These are phyloP conservation scores for Anas capensis DNA, from an alignment of 2,797 vertebrate species.

Conservation along the genomic window DNA sequence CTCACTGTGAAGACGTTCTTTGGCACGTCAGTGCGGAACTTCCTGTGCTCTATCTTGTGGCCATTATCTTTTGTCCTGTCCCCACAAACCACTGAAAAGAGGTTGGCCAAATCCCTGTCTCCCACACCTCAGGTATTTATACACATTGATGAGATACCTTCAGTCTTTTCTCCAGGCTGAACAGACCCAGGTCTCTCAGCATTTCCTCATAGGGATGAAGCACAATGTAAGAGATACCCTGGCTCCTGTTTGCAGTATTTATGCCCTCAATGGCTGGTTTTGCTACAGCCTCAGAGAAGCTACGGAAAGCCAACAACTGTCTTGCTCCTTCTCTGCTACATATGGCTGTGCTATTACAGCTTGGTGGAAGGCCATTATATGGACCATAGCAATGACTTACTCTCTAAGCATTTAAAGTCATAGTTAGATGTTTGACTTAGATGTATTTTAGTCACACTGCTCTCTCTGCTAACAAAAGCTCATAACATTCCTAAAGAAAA, in stretches of 20 bases:
- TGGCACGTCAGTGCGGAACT: no score
- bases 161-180: no score
- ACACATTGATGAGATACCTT: no score
- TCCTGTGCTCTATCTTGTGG: no score
- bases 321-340: neutral
- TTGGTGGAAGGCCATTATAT: neutral
- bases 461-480: neutral
- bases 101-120: no score
- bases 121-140: no score
- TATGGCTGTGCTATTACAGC: neutral
- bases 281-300: neutral
- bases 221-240: neutral
- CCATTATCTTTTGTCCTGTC: no score
- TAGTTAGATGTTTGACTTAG: neutral
- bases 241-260: neutral
- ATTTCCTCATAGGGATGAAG: neutral
- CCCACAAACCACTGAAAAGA: no score
- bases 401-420: neutral
- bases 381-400: neutral
- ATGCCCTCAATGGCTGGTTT: neutral
- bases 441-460: neutral
- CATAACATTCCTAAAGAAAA: neutral
- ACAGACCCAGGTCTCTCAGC: no score
- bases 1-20: no score
- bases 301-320: neutral